These are phyloP conservation scores for Rhamphomyia laevipes DNA, from an alignment of 2,888 invertebrate genomes.

Conservation along the genomic window DNA sequence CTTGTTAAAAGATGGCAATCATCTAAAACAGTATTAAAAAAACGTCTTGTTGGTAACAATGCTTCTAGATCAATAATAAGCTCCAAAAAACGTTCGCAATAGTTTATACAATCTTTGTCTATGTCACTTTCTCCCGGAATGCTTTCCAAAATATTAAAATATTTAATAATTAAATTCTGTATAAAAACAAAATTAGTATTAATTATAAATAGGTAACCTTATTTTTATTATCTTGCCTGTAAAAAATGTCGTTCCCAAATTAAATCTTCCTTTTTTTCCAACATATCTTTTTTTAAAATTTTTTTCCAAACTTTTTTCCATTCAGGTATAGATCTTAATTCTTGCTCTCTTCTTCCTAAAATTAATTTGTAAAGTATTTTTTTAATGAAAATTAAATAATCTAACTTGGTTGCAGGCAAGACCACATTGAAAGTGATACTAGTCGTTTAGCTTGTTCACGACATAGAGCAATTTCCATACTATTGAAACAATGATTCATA, in stretches of 20 bases:
- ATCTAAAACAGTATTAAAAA: conserved; percentile 93
- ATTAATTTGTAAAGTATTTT: conserved; percentile 2
- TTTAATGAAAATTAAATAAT: conserved; percentile 5
- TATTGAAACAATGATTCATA: conserved; percentile 93
- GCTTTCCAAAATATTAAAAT: conserved; percentile 66
- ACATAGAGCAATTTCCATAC: conserved; percentile 91
- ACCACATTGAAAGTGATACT: conserved; percentile 90
- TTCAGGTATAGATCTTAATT: conserved; percentile 75
- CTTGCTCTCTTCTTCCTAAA: conserved; percentile 66
- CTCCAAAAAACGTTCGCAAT: conserved; percentile 93
- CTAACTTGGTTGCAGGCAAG: conserved; percentile 68
- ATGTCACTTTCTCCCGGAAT: conserved; percentile 53
- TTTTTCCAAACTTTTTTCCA: conserved; percentile 89
- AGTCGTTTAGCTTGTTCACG: conserved; percentile 83
- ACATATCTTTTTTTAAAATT: conserved; percentile 66
- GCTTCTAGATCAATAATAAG: conserved; percentile 94
- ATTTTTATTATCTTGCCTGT: conserved; percentile 31
- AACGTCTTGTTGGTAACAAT: conserved; percentile 85
- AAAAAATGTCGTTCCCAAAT: conserved; percentile 83
- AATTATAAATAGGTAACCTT: background rate
- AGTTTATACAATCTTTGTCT: conserved; percentile 47
- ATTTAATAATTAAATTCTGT: conserved; percentile 65
- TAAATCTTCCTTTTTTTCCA: conserved; percentile 53
- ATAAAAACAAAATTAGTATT: background rate
- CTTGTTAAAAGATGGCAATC: conserved; percentile 88